Evolutionary conservation across 92 coral and sea anemone species (phyloP).

Genomic region (Montipora capitata): DNA sequence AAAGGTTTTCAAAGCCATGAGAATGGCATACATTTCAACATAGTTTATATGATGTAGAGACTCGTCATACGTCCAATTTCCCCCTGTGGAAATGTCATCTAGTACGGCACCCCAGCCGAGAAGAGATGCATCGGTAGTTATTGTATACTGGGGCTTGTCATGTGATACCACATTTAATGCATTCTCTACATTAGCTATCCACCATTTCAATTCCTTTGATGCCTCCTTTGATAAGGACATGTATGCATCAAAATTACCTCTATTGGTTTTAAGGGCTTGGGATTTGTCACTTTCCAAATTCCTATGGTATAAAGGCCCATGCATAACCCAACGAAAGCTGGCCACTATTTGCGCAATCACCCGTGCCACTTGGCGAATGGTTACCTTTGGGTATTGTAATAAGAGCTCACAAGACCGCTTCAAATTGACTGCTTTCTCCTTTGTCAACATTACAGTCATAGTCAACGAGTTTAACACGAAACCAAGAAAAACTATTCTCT

Average conservation of each 20-base stretch:
- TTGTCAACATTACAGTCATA: constrained; percentile 18
- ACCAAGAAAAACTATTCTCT: constrained; percentile 8
- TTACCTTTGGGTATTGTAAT: not conserved
- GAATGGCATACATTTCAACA: not conserved
- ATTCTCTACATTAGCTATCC: constrained; percentile 30
- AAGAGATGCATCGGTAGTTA: constrained; percentile 63
- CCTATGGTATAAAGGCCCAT: constrained; percentile 12
- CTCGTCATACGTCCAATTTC: not conserved
- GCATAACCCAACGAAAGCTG: constrained; percentile 35
- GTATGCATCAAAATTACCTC: constrained; percentile 46
- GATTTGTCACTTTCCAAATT: constrained; percentile 29
- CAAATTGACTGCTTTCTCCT: constrained; percentile 1
- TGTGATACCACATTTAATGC: constrained; percentile 39
- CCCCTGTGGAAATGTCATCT: constrained; percentile 31
- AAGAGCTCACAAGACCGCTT: not conserved
- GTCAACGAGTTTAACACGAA: constrained; percentile 22
- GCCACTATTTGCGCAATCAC: constrained; percentile 59
- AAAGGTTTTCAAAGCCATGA: not conserved
- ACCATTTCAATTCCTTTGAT: constrained; percentile 51
- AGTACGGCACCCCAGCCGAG: constrained; percentile 18
- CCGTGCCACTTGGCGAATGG: constrained; percentile 53
- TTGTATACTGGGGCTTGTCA: constrained; percentile 20
- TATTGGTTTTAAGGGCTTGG: constrained; percentile 23
- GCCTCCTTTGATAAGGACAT: constrained; percentile 56
- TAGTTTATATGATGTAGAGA: constrained; percentile 14